Percentiles rank a stretch among this genome's conserved stretches.
Conservation (phyloP, 2,113 vertebrate genomes). For the Sinocyclocheilus maitianheensis region DNA sequence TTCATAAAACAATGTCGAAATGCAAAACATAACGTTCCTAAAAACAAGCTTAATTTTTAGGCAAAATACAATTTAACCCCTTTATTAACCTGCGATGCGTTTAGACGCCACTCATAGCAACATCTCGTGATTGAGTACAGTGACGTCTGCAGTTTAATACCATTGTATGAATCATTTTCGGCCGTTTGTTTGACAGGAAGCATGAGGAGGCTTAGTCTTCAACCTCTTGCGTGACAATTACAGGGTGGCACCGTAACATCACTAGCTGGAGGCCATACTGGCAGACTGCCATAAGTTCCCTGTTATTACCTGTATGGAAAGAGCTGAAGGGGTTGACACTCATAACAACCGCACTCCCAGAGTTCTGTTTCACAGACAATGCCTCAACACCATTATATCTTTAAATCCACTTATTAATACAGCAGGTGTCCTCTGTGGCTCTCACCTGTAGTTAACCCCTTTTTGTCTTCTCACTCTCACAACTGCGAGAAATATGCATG, state of each 20-base stretch:
- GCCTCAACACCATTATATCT: conserved; percentile 50
- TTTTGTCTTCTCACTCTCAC: background rate
- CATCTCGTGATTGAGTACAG: background rate
- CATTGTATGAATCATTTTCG: conserved; percentile 34
- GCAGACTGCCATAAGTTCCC: conserved; percentile 69
- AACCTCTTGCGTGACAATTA: conserved; percentile 69
- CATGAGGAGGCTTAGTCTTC: conserved; percentile 43
- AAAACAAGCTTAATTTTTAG: background rate
- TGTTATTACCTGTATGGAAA: conserved; percentile 72
- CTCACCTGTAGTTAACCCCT: conserved; percentile 15
- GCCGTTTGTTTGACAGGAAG: conserved; percentile 55
- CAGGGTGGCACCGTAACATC: conserved; percentile 69
- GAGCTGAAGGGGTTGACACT: conserved; percentile 61
- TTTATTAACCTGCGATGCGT: conserved; percentile 39
- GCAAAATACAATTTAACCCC: background rate
- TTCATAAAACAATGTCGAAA: background rate
- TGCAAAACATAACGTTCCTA: background rate
- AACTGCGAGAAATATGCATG: background rate
- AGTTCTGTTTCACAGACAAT: conserved; percentile 68
- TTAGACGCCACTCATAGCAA: conserved; percentile 47
- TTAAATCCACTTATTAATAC: conserved; percentile 54
- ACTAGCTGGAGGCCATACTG: conserved; percentile 65
- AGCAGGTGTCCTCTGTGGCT: conserved; percentile 56
- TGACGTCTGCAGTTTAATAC: conserved; percentile 3
- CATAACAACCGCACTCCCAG: conserved; percentile 64